Base-by-base conservation (phyloP, 2,888 invertebrate species). In the Monopis laevigella region DNA sequence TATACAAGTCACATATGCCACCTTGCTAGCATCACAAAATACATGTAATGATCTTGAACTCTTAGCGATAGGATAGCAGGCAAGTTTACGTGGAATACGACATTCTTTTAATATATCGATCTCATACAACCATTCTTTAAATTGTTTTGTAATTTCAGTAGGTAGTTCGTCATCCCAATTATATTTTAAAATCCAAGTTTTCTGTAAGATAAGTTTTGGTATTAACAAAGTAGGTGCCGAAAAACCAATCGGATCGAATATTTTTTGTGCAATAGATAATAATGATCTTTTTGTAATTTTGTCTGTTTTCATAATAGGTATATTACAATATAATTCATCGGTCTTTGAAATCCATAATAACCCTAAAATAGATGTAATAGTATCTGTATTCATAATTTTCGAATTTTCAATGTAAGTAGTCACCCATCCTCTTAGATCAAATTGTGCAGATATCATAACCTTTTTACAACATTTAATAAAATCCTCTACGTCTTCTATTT, bases 161-260 rank as follows among this genome's bases (percentile, higher is more conserved):
- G 39, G 39, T 5, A 39, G 10, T 8, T 24, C 26, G 13, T 24
- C 39, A 39, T 39, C 39, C 39, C 39, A 39, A 3, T 10, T 10
- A n/a, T n/a, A n/a, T 11, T 28, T 4, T 12, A 3, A 3, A 3
- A 12, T 4, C 14, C 14, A 32, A 5, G 14, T 5, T 10, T 16
- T 13, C 13, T 32, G 32, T 10, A 32, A 12, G 4, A 32, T 5
- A 10, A 32, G 8, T 13, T 32, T 32, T 12, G 32, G 32, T 12
- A 12, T 12, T 32, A 32, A 12, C 16, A 10, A 13, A 5, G 14
- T 13, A 5, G 32, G 32, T 5, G 11, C 10, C 3, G 13, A 13
- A 32, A 32, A 32, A 3, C 32, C 32, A 12, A 32, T 32, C 3
- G 32, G 6, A 10, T 32, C 32, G 10, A 12, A 32, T 32, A 32